Percentiles rank a stretch among this genome's conserved stretches.
These are phyloP conservation scores for Pachyramphus minor DNA, from an alignment of 2,113 vertebrate genomes.

Conservation along the genomic window DNA sequence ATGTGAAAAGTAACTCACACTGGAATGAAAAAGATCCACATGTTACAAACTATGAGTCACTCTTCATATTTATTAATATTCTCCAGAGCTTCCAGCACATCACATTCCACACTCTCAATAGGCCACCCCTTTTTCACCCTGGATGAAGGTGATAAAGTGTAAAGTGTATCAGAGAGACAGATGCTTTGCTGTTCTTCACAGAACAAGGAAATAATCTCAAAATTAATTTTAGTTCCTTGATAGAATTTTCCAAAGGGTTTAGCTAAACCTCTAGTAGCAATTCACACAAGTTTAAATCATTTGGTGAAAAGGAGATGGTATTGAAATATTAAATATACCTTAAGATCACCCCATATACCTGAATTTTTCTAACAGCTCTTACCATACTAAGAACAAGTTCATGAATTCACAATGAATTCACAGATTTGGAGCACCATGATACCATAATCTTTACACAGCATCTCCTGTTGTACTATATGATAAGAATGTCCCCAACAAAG, in stretches of 20 bases:
- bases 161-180: neutral
- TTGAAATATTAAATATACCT: neutral
- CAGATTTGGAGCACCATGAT: neutral
- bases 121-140: neutral
- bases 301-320: neutral
- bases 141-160: neutral
- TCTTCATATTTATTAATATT: neutral
- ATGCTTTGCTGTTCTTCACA: neutral
- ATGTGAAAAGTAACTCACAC: neutral
- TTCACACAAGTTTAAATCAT: neutral
- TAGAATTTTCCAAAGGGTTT: neutral
- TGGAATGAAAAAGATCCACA: neutral
- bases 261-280: neutral
- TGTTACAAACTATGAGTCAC: slow-evolving; percentile 6
- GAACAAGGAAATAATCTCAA: neutral
- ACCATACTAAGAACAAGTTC: neutral
- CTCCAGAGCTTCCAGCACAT: neutral
- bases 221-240: neutral
- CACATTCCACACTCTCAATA: neutral
- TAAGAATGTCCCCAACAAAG: neutral
- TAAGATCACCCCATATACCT: neutral
- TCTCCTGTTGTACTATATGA: neutral
- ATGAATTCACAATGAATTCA: neutral
- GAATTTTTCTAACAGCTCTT: neutral
- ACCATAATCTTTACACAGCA: neutral